Conservation (phyloP, 2,113 vertebrate species). For the Protomyctophum bolini region DNA sequence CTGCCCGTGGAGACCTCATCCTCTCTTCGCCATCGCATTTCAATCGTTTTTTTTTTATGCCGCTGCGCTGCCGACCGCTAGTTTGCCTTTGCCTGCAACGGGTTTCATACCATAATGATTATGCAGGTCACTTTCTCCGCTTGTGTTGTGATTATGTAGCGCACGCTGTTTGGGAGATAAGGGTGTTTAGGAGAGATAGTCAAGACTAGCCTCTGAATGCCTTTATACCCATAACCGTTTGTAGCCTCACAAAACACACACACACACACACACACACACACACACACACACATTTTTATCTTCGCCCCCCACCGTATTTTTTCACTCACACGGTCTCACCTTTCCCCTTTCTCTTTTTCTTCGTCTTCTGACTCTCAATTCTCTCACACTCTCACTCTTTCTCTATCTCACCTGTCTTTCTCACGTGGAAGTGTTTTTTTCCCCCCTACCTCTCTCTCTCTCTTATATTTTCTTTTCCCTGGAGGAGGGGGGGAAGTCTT, state of each 20-base stretch:
- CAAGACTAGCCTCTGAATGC: conserved; percentile 50
- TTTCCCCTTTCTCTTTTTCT: conserved; percentile 39
- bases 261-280: no score
- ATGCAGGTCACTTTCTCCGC: conserved; percentile 51
- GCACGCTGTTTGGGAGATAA: conserved; percentile 69
- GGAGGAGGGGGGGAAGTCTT: conserved; percentile 49
- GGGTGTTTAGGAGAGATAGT: conserved; percentile 50
- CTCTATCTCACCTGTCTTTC: conserved; percentile 61
- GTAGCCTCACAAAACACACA: no score
- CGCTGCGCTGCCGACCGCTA: conserved; percentile 35
- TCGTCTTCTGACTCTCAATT: conserved; percentile 10
- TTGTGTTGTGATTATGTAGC: conserved; percentile 56
- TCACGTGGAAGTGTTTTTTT: not conserved
- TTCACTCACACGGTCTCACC: conserved; percentile 20
- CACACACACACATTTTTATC: conserved; percentile 45
- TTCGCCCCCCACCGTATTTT: not conserved
- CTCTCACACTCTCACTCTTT: conserved; percentile 38
- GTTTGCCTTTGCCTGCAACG: conserved; percentile 41
- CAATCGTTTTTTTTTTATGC: not conserved
- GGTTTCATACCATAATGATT: conserved; percentile 60
- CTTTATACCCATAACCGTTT: conserved; percentile 17
- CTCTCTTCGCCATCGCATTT: conserved; percentile 11
- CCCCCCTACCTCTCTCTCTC: not conserved
- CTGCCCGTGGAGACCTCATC: conserved; percentile 9
- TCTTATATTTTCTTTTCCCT: conserved; percentile 27